phyloP scores from a whole-genome alignment of 2,797 vertebrate genomes.

The Sarcoramphus papa region DNA sequence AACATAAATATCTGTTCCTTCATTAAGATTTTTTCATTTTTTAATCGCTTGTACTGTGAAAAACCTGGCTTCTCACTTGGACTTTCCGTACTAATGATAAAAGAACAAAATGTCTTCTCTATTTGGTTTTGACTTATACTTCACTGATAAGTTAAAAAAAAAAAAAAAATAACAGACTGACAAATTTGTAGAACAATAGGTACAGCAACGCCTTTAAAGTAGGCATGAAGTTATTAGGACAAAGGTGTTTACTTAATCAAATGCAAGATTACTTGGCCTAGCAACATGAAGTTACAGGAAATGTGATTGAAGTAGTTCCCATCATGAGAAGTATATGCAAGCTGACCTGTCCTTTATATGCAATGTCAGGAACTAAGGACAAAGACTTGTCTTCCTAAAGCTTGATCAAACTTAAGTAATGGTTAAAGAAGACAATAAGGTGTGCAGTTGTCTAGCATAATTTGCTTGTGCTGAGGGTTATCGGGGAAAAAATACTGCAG shows the following conservation, averaged over 20 bases:
- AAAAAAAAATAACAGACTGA: constrained; percentile 8
- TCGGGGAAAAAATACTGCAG: not conserved
- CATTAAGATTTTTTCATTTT: not conserved
- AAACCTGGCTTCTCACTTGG: not conserved
- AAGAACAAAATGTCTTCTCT: constrained; percentile 20
- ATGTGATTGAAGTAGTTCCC: constrained; percentile 37
- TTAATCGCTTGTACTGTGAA: not conserved
- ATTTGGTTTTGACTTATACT: constrained; percentile 13
- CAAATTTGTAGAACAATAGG: constrained; percentile 56
- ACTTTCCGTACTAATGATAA: constrained; percentile 8
- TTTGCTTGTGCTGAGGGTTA: not conserved
- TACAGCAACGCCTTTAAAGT: constrained; percentile 42
- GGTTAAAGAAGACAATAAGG: not conserved
- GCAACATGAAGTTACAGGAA: constrained; percentile 56
- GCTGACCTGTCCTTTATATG: not conserved
- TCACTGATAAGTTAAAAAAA: constrained; percentile 1
- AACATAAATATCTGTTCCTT: not conserved
- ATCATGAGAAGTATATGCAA: constrained; percentile 20
- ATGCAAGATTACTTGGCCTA: constrained; percentile 54
- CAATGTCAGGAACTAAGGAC: constrained; percentile 16
- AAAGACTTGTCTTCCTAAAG: not conserved
- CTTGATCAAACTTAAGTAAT: not conserved
- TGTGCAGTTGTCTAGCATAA: not conserved
- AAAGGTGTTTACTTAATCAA: constrained; percentile 67
- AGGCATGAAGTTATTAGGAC: constrained; percentile 51